Conservation (phyloP, 2,113 vertebrate genomes). For the Zootoca vivipara region DNA sequence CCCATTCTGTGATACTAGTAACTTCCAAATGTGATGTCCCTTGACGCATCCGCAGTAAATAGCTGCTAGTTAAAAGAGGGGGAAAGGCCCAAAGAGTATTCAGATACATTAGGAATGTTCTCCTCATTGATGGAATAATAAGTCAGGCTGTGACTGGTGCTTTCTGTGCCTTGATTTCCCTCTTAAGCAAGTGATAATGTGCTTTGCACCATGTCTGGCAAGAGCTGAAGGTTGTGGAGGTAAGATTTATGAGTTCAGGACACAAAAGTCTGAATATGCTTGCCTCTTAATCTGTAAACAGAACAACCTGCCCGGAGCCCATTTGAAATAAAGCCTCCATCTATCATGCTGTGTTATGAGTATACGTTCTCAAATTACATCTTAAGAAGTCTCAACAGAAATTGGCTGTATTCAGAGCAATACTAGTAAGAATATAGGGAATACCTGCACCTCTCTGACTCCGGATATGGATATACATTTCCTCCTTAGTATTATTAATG, state of each 20-base stretch:
- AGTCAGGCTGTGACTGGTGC: neutral
- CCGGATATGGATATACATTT: neutral
- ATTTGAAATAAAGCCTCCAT: slow-evolving; percentile 31
- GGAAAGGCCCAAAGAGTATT: neutral
- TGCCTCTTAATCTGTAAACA: slow-evolving; percentile 41
- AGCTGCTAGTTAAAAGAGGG: neutral
- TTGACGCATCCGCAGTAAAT: neutral
- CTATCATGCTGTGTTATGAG: slow-evolving; percentile 41
- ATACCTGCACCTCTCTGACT: neutral
- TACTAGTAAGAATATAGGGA: neutral
- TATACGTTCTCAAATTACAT: neutral
- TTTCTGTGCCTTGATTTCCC: slow-evolving; percentile 32
- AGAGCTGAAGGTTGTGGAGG: slow-evolving; percentile 22
- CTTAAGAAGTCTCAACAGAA: neutral
- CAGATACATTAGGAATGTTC: slow-evolving; percentile 4
- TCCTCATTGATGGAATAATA: neutral
- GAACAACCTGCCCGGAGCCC: slow-evolving; percentile 19
- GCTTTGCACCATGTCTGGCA: slow-evolving; percentile 24
- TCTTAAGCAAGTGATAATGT: slow-evolving; percentile 22
- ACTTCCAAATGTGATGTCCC: neutral
- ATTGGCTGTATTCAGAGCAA: slow-evolving; percentile 12
- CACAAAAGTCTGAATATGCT: slow-evolving; percentile 36
- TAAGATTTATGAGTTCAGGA: slow-evolving; percentile 36
- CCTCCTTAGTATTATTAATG: neutral
- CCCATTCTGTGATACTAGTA: neutral